Conservation (phyloP, 2,888 invertebrate species). For the Bellardia pandia region DNA sequence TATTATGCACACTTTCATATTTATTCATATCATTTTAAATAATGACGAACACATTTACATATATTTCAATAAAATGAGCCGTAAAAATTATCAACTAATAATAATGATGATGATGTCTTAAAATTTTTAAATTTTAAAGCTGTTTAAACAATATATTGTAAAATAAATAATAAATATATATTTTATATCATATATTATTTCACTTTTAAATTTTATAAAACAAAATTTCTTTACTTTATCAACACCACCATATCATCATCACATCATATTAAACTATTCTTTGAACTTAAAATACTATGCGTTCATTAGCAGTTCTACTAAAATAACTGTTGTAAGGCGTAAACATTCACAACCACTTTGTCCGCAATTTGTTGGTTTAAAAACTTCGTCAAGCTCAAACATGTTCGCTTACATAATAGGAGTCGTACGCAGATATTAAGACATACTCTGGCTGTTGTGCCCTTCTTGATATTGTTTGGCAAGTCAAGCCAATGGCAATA, state of each 20-base stretch:
- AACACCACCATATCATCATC: not conserved
- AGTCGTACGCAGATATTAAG: constrained; percentile 29
- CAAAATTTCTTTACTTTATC: not conserved
- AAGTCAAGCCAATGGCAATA: constrained; percentile 67
- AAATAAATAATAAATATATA: too few relatives aligned
- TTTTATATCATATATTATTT: too few relatives aligned
- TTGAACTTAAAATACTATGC: constrained; percentile 37
- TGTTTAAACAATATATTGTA: too few relatives aligned
- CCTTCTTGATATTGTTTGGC: constrained; percentile 30
- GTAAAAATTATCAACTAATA: too few relatives aligned
- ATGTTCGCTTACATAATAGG: constrained; percentile 4
- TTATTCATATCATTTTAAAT: too few relatives aligned
- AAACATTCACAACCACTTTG: constrained; percentile 27
- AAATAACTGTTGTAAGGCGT: constrained; percentile 22
- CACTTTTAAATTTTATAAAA: too few relatives aligned
- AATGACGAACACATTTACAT: too few relatives aligned
- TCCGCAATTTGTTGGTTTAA: not conserved
- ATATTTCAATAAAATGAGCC: too few relatives aligned
- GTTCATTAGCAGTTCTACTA: constrained; percentile 44
- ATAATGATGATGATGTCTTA: too few relatives aligned
- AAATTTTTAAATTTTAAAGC: too few relatives aligned
- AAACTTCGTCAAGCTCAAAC: constrained; percentile 36
- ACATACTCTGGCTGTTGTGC: constrained; percentile 8
- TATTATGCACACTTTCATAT: not conserved
- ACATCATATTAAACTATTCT: not conserved